Evolutionary conservation across 2,113 vertebrate genomes (phyloP), one percentile per base, ranked within the genome.

Genomic region (Oryzias melastigma): DNA sequence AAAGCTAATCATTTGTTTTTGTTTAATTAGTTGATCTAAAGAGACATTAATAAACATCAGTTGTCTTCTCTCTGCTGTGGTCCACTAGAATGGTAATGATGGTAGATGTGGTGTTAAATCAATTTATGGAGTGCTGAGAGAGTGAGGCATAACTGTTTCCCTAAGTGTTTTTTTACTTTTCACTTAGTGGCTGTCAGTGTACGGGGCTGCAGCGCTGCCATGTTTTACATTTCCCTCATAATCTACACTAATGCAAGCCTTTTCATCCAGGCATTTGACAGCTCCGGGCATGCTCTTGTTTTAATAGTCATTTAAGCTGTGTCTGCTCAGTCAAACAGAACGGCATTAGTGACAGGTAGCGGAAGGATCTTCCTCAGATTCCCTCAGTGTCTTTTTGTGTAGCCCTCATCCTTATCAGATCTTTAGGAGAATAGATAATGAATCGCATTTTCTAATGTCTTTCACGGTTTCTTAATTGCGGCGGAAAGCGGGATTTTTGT

Each of bases 401-500:
- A 54, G 50, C 63, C 46, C 40, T 16, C 57, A 66, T 80, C 64
- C 58, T 82, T 82, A 42, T 75, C 77, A 61, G 68, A 66, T 80
- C 45, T 76, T 68, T 58, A 63, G 61, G 15, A 74, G 53, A 72
- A 62, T 48, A 49, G 65, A 83, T 75, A 79, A 82, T 79, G 70
- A 85, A 87, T 75, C 82, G 45, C 74, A 65, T 65, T 58, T 71
- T 70, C 69, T 60, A 76, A 75, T 85, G 75, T 83, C 69, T 87
- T 89, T 85, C 80, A 87, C 74, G 75, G 71, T 71, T 82, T 88
- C 87, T 87, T 85, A 85, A 86, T 83, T 79, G 73, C 60, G 50
- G 56, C 67, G 57, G 56, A 87, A 85, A 51, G 60, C 59, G 18
- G 41, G 56, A 59, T 76, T 69, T 76, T 61, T 69, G 40, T 60